Evolutionary conservation across 1,140 invertebrate genomes (phyloP), one percentile per base, ranked within the genome.

Genomic region (Helicoverpa armigera): DNA sequence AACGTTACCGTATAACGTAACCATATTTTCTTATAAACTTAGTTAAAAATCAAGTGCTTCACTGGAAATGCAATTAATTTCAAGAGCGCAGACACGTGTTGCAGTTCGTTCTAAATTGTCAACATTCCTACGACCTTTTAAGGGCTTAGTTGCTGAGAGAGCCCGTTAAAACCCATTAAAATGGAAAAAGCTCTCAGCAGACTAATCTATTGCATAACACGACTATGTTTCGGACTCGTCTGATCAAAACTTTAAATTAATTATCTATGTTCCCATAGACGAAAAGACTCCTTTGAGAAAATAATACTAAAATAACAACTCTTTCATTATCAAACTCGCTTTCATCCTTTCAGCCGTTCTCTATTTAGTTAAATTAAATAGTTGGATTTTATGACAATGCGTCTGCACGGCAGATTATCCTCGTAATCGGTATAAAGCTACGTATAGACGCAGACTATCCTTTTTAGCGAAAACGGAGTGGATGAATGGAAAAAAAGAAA

Each of bases 161-260:
- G 61, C 35, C 43, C n/a, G 35, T 65, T 43, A 65, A 65, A 43
- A 14, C 31, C 61, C 14, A 65, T 65, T 65, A 65, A 14, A 65
- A 43, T 48, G 61, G n/a, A 65, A 63, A 58, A 16, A 35, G 61
- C 61, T 48, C 2, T 65, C 43, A 65, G 11, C 61, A 31, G 29
- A 65, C 12, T 31, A 43, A 65, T 65, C 31, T 65, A 65, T 65
- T 65, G n/a, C 31, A n/a, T 58, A 23, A 11, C 11, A 18, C n/a
- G 31, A 35, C 35, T 48, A 16, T 16, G 61, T 48, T 65, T 43
- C 31, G 56, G n/a, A 16, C 16, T 14, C 61, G 4, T 16, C 14
- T 63, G 2, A 65, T 3, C 61, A 43, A 11, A 63, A 43, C 29
- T 65, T 65, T 65, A 35, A 65, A 65, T n/a, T 65, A 43, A 35